These are phyloP conservation scores for Gymnopithys bicolor DNA, from an alignment of 2,797 vertebrate genomes.

Conservation along the genomic window DNA sequence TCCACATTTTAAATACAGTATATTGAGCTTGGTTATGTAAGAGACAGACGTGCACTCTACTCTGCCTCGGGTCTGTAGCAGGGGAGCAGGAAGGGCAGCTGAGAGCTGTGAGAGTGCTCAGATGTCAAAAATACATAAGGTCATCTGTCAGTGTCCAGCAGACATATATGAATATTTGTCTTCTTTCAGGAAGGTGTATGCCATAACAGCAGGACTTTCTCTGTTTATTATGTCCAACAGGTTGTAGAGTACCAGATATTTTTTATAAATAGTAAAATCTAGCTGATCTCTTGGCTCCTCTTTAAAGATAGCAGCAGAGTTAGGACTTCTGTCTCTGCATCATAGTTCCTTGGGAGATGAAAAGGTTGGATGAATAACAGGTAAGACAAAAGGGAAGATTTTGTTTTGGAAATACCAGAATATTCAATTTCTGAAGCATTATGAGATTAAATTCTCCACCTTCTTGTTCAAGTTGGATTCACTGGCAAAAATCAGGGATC, in stretches of 20 bases:
- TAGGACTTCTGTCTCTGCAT: neutral
- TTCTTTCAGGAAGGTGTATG: neutral
- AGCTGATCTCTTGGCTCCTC: neutral
- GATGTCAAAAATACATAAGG: neutral
- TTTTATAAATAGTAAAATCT: neutral
- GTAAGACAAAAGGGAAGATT: neutral
- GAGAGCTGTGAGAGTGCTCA: neutral
- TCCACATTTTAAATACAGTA: neutral
- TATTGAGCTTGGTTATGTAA: neutral
- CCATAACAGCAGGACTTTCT: neutral
- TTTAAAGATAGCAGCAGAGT: neutral
- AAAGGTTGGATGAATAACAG: neutral
- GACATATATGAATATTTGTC: neutral
- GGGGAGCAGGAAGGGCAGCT: neutral
- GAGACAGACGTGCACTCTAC: neutral
- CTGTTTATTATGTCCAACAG: neutral
- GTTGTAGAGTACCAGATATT: neutral
- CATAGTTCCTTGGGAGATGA: neutral
- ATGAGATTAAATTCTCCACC: neutral
- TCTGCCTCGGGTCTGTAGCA: neutral
- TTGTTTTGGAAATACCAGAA: neutral
- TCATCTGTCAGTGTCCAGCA: neutral
- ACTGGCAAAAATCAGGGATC: neutral
- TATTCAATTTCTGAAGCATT: neutral
- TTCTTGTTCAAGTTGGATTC: neutral